Percentiles rank a stretch among this genome's conserved stretches.
phyloP scores from a whole-genome alignment of 2,888 invertebrate species.

The Aphidoletes aphidimyza region DNA sequence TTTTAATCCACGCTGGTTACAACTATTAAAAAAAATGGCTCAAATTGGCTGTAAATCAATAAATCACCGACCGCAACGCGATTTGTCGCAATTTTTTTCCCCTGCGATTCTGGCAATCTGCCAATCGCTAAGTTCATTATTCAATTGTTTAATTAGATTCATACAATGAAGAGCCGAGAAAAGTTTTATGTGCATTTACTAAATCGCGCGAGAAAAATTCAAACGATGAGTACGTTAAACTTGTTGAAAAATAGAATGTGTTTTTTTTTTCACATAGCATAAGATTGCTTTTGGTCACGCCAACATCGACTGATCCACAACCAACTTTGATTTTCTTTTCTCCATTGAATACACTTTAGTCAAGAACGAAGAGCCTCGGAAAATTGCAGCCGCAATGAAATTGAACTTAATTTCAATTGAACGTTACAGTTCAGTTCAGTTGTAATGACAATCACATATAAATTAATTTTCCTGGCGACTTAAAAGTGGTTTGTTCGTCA shows the following conservation, averaged over 20 bases:
- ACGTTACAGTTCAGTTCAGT: constrained; percentile 36
- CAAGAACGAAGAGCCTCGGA: no score
- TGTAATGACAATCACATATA: constrained; percentile 21
- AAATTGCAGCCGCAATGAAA: background rate
- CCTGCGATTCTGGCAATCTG: background rate
- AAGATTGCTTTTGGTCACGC: constrained; percentile 20
- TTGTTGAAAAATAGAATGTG: no score
- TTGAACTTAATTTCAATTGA: background rate
- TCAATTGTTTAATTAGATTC: constrained; percentile 8
- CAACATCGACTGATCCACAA: background rate
- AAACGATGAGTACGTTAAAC: background rate
- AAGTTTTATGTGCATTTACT: background rate
- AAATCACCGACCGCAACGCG: background rate
- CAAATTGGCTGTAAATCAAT: background rate
- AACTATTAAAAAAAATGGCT: background rate
- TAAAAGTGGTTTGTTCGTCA: background rate
- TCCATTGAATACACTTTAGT: no score
- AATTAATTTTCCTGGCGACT: background rate
- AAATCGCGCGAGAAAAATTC: background rate
- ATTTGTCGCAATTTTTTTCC: background rate
- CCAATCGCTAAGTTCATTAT: constrained; percentile 16
- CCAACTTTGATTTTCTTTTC: no score
- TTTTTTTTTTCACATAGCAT: no score
- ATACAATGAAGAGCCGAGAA: constrained; percentile 10
- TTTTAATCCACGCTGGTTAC: background rate